A percentile compares a stretch with the other conserved stretches of the same genome.
These are phyloP conservation scores for Sesia bembeciformis DNA, from an alignment of 2,888 invertebrate species.

Conservation along the genomic window DNA sequence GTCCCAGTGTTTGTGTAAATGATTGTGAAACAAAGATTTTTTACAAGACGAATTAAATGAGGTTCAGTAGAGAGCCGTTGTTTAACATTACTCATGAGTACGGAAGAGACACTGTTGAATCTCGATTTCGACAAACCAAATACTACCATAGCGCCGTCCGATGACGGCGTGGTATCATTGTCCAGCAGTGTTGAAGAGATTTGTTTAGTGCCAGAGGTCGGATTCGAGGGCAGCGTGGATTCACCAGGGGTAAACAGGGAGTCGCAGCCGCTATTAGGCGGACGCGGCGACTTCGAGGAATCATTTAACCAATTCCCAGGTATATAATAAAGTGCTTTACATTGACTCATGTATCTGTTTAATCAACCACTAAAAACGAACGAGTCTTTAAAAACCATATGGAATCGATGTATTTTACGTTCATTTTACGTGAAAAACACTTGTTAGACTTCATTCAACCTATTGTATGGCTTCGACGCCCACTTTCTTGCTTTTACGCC, in stretches of 20 bases:
- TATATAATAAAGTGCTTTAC: slow-evolving; percentile 31
- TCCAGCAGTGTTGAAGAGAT: slow-evolving; percentile 80
- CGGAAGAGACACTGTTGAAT: slow-evolving; percentile 77
- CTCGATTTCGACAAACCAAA: slow-evolving; percentile 76
- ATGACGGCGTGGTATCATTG: slow-evolving; percentile 75
- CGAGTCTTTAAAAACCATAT: slow-evolving; percentile 12
- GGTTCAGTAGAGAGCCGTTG: slow-evolving; percentile 58
- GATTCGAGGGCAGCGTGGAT: slow-evolving; percentile 89
- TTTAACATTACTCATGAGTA: slow-evolving; percentile 74
- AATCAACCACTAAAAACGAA: slow-evolving; percentile 17
- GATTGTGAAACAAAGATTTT: slow-evolving; percentile 70
- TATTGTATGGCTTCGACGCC: slow-evolving; percentile 30
- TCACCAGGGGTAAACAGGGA: slow-evolving; percentile 89
- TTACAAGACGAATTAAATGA: slow-evolving; percentile 66
- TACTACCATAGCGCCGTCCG: slow-evolving; percentile 58
- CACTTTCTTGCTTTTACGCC: not conserved
- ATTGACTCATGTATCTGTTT: slow-evolving; percentile 7
- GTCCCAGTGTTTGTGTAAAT: slow-evolving; percentile 64
- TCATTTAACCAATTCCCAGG: slow-evolving; percentile 92
- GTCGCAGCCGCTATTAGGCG: slow-evolving; percentile 94
- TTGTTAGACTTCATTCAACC: slow-evolving; percentile 28
- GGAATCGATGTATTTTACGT: not conserved
- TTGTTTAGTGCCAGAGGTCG: slow-evolving; percentile 86
- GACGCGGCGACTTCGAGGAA: slow-evolving; percentile 82
- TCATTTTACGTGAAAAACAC: slow-evolving; percentile 11